Percentiles rank a stretch among this genome's conserved stretches.
phyloP scores from a whole-genome alignment of 2,888 invertebrate genomes.

The Scaptomyza caliginosa region DNA sequence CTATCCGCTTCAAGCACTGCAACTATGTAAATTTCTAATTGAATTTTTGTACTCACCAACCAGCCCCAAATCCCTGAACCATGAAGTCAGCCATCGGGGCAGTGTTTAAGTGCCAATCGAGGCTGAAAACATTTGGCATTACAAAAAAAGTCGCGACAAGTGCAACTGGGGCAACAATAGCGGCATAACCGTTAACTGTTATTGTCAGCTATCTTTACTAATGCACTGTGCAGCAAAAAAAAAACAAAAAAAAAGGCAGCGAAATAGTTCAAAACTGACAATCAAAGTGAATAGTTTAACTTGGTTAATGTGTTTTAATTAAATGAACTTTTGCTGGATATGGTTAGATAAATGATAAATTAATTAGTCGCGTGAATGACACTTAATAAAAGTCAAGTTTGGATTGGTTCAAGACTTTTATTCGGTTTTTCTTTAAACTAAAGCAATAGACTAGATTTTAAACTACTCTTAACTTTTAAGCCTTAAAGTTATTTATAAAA shows the following conservation, averaged over 20 bases:
- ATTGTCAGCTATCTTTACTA: conserved; percentile 12
- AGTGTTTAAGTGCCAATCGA: conserved; percentile 9
- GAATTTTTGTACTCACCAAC: conserved; percentile 17
- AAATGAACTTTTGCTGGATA: not conserved
- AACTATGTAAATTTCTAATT: conserved; percentile 54
- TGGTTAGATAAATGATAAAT: too few relatives aligned
- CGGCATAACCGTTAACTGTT: conserved; percentile 17
- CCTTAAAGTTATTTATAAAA: conserved; percentile 3
- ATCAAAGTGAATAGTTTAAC: not conserved
- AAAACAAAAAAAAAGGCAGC: not conserved
- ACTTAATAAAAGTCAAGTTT: not conserved
- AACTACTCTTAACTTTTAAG: not conserved
- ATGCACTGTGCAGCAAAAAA: conserved; percentile 9
- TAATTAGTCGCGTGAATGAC: not conserved
- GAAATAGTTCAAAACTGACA: not conserved
- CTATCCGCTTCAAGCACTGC: not conserved
- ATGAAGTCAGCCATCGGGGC: not conserved
- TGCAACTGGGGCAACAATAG: conserved; percentile 14
- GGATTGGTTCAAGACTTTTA: not conserved
- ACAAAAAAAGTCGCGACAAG: conserved; percentile 20
- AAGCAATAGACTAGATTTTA: too few relatives aligned
- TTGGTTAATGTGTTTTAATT: not conserved
- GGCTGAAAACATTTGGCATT: conserved; percentile 9
- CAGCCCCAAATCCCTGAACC: not conserved
- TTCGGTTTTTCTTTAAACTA: not conserved